phyloP scores from a whole-genome alignment of 2,888 invertebrate genomes.

The Ormia ochracea region DNA sequence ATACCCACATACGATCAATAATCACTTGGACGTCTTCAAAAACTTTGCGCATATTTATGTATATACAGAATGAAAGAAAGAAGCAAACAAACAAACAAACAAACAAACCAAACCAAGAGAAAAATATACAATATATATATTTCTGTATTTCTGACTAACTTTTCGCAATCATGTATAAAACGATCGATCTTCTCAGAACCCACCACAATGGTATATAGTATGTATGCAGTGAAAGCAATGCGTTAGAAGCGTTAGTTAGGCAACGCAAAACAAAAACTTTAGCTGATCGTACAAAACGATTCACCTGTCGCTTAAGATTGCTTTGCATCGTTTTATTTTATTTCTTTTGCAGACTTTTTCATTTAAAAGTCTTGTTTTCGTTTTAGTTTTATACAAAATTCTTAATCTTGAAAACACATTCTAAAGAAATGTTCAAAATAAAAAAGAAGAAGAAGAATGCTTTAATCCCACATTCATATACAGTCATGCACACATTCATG shows the following conservation, averaged over 20 bases:
- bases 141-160: conserved; percentile 54
- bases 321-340: conserved; percentile 42
- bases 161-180: conserved; percentile 54
- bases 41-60: background rate
- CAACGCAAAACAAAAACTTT: conserved; percentile 35
- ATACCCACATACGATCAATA: conserved; percentile 56
- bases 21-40: conserved; percentile 31
- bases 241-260: conserved; percentile 60
- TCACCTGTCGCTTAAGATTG: conserved; percentile 61
- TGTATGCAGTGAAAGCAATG: conserved; percentile 24
- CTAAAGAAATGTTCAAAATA: conserved; percentile 35
- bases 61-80: no score
- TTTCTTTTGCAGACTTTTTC: conserved; percentile 7
- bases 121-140: background rate
- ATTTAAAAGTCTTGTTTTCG: background rate
- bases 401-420: conserved; percentile 49
- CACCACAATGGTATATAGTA: conserved; percentile 35
- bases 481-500: no score
- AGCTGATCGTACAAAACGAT: conserved; percentile 57
- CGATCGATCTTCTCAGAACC: conserved; percentile 61
- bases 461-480: background rate
- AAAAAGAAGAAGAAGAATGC: background rate
- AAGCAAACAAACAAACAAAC: no score
- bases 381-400: background rate
- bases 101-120: no score